Evolutionary conservation across 1,140 invertebrate species (phyloP).

Genomic region (Sminthurinus signatus): DNA sequence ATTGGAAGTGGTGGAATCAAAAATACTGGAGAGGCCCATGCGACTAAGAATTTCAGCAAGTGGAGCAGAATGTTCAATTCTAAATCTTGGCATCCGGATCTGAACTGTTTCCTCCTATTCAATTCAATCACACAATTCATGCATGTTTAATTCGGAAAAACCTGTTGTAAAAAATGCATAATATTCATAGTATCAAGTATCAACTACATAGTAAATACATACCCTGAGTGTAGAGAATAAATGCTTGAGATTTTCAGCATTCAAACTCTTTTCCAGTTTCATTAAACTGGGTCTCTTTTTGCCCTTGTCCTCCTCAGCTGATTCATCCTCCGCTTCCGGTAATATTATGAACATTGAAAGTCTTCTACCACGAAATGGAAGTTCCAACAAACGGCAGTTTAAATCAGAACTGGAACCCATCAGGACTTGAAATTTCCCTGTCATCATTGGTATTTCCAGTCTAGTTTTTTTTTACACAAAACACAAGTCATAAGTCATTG

Average conservation of each 20-base stretch:
- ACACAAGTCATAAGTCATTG: too few relatives aligned
- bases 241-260: constrained; percentile 43
- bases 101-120: constrained; percentile 45
- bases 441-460: constrained; percentile 47
- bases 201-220: too few relatives aligned
- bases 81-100: constrained; percentile 44
- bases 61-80: constrained; percentile 33
- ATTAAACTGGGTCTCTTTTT: constrained; percentile 8
- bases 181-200: background rate
- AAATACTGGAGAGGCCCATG: constrained; percentile 43
- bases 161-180: background rate
- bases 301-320: constrained; percentile 8
- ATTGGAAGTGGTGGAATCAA: constrained; percentile 38
- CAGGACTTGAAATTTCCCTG: constrained; percentile 43
- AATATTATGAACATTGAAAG: constrained; percentile 45
- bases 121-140: background rate
- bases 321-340: constrained; percentile 44
- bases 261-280: constrained; percentile 43
- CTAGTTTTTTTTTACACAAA: too few relatives aligned
- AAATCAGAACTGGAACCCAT: constrained; percentile 43
- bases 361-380: constrained; percentile 43
- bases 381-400: constrained; percentile 44
- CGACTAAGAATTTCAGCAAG: constrained; percentile 40
- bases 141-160: too few relatives aligned
- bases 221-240: constrained; percentile 45